Conservation (phyloP, 1,140 invertebrate genomes). For the Drosophila truncata region DNA sequence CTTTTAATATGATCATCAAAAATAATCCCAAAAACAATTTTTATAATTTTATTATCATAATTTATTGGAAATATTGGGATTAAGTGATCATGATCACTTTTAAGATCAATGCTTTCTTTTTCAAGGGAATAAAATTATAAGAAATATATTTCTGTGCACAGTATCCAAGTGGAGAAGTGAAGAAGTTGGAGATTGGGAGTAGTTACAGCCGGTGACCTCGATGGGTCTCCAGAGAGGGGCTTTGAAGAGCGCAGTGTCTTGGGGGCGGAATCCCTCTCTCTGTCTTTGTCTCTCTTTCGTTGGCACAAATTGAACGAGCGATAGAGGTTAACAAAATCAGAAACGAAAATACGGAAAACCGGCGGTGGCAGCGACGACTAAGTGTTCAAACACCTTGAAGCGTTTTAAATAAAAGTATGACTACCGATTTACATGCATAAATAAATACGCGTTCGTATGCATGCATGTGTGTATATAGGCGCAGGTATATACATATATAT, state of each 20-base stretch:
- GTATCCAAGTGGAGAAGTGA: conserved; percentile 9
- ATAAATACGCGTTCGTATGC: conserved; percentile 46
- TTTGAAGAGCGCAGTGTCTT: conserved; percentile 33
- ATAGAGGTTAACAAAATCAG: conserved; percentile 32
- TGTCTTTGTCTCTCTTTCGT: background rate
- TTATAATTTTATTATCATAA: too few species aligned
- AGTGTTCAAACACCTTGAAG: conserved; percentile 43
- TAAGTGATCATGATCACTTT: background rate
- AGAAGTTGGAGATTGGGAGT: conserved; percentile 15
- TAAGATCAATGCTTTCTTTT: conserved; percentile 1
- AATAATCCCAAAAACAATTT: too few species aligned
- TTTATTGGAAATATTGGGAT: background rate
- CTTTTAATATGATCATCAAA: too few species aligned
- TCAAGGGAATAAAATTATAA: background rate
- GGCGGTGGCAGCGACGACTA: conserved; percentile 16
- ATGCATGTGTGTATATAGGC: conserved; percentile 13
- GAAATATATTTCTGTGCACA: conserved; percentile 10
- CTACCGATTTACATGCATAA: conserved; percentile 62
- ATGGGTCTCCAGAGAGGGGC: conserved; percentile 16
- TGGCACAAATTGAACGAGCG: conserved; percentile 22
- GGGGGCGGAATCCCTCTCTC: conserved; percentile 15
- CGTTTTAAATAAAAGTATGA: conserved; percentile 46
- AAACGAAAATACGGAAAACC: conserved; percentile 52
- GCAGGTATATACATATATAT: conserved; percentile 29
- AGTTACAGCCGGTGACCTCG: conserved; percentile 34